Percentiles rank a stretch among this genome's conserved stretches.
Evolutionary conservation across 2,888 invertebrate genomes (phyloP).

Genomic region (Rhimphoctona megacephalus): DNA sequence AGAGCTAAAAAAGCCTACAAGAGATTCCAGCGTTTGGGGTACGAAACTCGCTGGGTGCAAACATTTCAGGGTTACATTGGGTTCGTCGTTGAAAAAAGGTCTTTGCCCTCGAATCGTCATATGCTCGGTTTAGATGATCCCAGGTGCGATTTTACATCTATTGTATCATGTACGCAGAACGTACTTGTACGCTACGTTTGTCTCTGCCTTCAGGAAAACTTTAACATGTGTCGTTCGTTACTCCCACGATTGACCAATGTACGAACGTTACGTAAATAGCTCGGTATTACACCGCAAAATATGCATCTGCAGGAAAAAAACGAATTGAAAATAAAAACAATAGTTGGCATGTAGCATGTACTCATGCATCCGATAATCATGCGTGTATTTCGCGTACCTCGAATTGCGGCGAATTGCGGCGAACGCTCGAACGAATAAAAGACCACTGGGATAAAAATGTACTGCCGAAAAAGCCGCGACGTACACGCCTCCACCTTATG

Average conservation of each 20-base stretch:
- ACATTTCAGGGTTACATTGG: constrained; percentile 25
- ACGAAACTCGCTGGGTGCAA: neutral
- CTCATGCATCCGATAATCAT: constrained; percentile 4
- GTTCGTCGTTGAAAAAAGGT: constrained; percentile 46
- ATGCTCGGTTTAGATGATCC: constrained; percentile 46
- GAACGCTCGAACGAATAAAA: constrained; percentile 15
- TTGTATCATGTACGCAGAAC: neutral
- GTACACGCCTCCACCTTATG: constrained; percentile 75
- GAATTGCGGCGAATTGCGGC: constrained; percentile 35
- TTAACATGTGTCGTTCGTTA: constrained; percentile 50
- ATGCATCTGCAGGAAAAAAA: constrained; percentile 53
- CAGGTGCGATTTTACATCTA: constrained; percentile 53
- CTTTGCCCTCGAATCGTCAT: constrained; percentile 55
- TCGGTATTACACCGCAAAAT: constrained; percentile 61
- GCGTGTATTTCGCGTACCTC: constrained; percentile 25
- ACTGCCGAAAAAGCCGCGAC: constrained; percentile 68
- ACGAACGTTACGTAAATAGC: constrained; percentile 27
- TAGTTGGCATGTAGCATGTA: constrained; percentile 5
- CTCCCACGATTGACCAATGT: constrained; percentile 45
- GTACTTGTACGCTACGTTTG: constrained; percentile 17
- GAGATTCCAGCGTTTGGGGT: neutral
- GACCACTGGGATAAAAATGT: constrained; percentile 3
- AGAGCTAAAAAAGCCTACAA: neutral
- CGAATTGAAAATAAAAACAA: neutral
- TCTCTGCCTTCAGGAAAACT: constrained; percentile 35